Percentiles rank a stretch among this genome's conserved stretches.
Evolutionary conservation across 2,113 vertebrate genomes (phyloP).

Genomic region (Pelodiscus sinensis): DNA sequence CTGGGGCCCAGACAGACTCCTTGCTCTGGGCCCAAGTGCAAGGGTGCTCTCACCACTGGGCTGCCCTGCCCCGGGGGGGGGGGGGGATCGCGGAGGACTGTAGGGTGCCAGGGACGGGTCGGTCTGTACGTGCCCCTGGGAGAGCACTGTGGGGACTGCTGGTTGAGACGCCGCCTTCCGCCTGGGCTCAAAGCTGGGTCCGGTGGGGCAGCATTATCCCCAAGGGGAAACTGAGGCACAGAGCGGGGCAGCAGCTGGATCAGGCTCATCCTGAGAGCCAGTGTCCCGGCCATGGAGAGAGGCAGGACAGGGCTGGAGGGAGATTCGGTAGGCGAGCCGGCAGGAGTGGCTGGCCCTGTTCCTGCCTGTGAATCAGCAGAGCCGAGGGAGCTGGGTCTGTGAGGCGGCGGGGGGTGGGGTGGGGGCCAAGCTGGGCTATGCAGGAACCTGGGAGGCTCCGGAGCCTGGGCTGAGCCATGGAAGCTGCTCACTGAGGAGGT

Average conservation of each 20-base stretch:
- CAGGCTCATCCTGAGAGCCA: not conserved
- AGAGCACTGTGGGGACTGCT: too few species aligned
- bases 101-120: too few species aligned
- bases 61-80: too few species aligned
- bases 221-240: not conserved
- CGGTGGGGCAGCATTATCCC: not conserved
- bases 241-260: not conserved
- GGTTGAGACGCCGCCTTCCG: too few species aligned
- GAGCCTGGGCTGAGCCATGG: rapidly evolving
- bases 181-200: too few species aligned
- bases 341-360: not conserved
- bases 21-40: too few species aligned
- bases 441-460: not conserved
- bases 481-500: rapidly evolving
- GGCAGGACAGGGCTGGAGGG: not conserved
- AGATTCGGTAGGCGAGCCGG: not conserved
- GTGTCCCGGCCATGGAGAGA: not conserved
- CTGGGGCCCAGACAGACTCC: not conserved
- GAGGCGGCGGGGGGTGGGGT: not conserved
- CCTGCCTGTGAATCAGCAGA: not conserved
- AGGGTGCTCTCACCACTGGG: too few species aligned
- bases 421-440: not conserved
- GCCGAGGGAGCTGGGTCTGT: not conserved
- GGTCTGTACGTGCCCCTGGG: too few species aligned
- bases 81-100: too few species aligned